Evolutionary conservation across 2,888 invertebrate species (phyloP), one percentile per base, ranked within the genome.

Genomic region (Cryptophagus acutangulus): DNA sequence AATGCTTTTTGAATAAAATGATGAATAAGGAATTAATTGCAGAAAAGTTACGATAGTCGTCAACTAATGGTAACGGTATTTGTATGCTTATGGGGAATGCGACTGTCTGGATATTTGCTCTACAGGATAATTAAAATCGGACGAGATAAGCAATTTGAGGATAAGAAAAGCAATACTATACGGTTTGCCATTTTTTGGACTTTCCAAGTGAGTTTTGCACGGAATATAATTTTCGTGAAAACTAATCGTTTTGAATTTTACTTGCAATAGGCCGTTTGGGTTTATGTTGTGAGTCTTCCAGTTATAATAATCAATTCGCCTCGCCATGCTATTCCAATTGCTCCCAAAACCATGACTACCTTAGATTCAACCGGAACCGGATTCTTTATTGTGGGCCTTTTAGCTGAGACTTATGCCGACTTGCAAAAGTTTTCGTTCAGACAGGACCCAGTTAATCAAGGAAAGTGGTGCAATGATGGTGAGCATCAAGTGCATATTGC

Each of bases 121-220:
- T 93, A 90, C 67, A 75, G 93, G 55, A 91, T 92, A 48, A 77
- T 92, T 46, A 90, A 90, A 70, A 85, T 92, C 52, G 92, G 92
- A 12, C 78, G 91, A 57, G 92, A 93, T 66, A 89, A 89, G 54
- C 81, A 90, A 60, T 93, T 93, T 62, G 90, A 91, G 62, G 92
- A 92, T 65, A 83, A 86, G 41, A 80, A 85, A 51, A 86, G 88
- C 54, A 92, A 91, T 62, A 81, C 85, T 12, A 79, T 91, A 37
- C 76, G 90, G 54, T 92, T 91, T 64, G 90, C 89, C n/a, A 84
- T 90, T 3, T 93, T 92, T 66, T 94, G 92, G 82, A 88, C 88
- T 0, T 93, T 93, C 68, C 87, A 87, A 77, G 87, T 85, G 71
- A 66, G 53, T 49, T 15, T n/a, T n/a, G n/a, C n/a, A n/a, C n/a